A percentile compares a stretch with the other conserved stretches of the same genome.
Conservation (phyloP, 2,113 vertebrate species). For the Scomber colias region DNA sequence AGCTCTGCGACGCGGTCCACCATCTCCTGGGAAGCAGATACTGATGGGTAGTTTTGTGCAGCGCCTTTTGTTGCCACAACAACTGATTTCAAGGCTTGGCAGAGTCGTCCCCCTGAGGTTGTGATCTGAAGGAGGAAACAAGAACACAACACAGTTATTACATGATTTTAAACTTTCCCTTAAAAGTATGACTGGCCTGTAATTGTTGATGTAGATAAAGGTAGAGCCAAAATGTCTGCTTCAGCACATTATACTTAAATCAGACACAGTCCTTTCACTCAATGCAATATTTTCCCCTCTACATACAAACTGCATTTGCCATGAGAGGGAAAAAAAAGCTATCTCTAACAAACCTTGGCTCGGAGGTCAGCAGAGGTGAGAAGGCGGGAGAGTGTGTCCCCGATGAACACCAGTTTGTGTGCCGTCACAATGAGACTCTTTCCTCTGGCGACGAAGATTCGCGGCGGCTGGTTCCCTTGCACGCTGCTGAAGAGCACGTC, state of each 20-base stretch:
- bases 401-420: constrained; percentile 93
- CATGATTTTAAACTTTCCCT: not conserved
- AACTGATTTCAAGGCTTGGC: constrained; percentile 89
- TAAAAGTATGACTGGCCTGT: not conserved
- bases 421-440: constrained; percentile 92
- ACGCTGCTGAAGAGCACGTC: constrained; percentile 89
- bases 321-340: not conserved
- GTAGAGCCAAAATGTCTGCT: no score
- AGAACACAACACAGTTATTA: not conserved
- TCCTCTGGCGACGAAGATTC: constrained; percentile 90
- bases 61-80: constrained; percentile 92
- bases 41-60: constrained; percentile 90
- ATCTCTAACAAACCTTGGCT: constrained; percentile 76
- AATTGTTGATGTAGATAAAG: no score
- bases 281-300: not conserved
- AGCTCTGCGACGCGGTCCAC: constrained; percentile 88
- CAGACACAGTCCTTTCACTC: no score
- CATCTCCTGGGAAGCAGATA: constrained; percentile 89
- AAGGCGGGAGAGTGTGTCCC: constrained; percentile 91
- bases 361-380: constrained; percentile 87
- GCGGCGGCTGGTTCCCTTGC: constrained; percentile 88
- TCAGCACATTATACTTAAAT: no score
- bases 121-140: constrained; percentile 79
- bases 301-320: no score
- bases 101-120: constrained; percentile 87